Conservation (phyloP, 2,113 vertebrate genomes). For the Lophotis ruficrista region DNA sequence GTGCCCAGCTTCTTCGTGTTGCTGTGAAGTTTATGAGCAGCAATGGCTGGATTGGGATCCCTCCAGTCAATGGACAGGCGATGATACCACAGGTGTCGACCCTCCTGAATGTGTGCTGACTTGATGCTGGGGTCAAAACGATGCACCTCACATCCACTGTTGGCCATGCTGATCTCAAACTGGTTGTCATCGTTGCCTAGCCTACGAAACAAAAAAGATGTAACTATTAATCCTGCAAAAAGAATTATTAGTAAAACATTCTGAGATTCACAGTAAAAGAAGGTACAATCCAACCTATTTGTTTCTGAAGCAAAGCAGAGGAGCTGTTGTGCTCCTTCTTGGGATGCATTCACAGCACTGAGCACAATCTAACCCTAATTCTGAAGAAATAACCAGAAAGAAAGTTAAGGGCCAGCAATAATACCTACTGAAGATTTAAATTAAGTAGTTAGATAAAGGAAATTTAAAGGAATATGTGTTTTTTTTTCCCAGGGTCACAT, state of each 20-base stretch:
- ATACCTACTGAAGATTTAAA: not conserved
- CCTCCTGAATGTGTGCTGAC: constrained; percentile 83
- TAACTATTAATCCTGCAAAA: not conserved
- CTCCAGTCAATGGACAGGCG: constrained; percentile 91
- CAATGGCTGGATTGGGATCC: constrained; percentile 87
- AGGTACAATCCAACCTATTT: not conserved
- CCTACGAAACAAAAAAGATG: constrained; percentile 60
- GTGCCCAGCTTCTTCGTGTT: constrained; percentile 89
- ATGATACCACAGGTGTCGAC: constrained; percentile 83
- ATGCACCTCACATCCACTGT: constrained; percentile 88
- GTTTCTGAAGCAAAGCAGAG: not conserved
- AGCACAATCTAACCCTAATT: not conserved
- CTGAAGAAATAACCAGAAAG: not conserved
- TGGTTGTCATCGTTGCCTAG: constrained; percentile 80
- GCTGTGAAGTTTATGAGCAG: constrained; percentile 74
- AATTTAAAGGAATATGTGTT: not conserved
- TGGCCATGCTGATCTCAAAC: constrained; percentile 83
- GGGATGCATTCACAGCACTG: not conserved
- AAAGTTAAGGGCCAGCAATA: not conserved
- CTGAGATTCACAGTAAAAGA: not conserved
- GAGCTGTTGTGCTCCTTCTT: not conserved
- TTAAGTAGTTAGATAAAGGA: not conserved
- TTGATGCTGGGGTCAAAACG: constrained; percentile 90
- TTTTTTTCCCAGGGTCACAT: not conserved
- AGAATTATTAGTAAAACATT: not conserved